Evolutionary conservation across 2,888 invertebrate genomes (phyloP).

Genomic region (Meiosimyza decipiens): DNA sequence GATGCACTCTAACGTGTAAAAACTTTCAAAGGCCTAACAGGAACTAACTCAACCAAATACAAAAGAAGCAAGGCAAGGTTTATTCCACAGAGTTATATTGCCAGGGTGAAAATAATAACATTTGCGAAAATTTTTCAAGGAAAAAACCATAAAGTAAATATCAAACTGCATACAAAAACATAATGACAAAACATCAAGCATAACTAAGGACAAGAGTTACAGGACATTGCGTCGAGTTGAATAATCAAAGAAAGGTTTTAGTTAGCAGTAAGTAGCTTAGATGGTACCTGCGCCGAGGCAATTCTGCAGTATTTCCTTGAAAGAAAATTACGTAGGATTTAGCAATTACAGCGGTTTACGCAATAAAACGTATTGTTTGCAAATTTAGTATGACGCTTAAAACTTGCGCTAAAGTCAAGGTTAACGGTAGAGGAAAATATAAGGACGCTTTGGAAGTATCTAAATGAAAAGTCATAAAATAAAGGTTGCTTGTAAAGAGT

Average conservation of each 20-base stretch:
- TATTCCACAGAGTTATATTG: slow-evolving; percentile 27
- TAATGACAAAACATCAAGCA: background rate
- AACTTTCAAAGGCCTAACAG: no score
- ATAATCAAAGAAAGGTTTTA: slow-evolving; percentile 36
- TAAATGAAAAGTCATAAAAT: no score
- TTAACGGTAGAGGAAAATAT: no score
- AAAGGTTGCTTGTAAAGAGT: no score
- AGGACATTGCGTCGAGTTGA: slow-evolving; percentile 41
- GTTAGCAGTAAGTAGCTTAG: no score
- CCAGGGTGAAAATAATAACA: slow-evolving; percentile 8
- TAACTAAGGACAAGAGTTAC: slow-evolving; percentile 35
- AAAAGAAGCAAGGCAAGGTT: background rate
- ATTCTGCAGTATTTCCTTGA: no score
- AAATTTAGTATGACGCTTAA: slow-evolving; percentile 11
- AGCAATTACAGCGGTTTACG: slow-evolving; percentile 40
- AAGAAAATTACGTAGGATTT: no score
- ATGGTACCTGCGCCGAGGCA: no score
- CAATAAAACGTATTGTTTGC: slow-evolving; percentile 31
- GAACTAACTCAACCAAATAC: background rate
- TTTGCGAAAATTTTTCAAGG: slow-evolving; percentile 19
- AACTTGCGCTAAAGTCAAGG: background rate
- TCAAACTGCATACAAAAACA: no score
- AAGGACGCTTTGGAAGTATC: no score
- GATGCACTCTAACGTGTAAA: no score
- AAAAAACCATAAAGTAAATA: slow-evolving; percentile 14